Base-by-base conservation (phyloP, 2,888 invertebrate genomes). In the Halocaridina rubra region DNA sequence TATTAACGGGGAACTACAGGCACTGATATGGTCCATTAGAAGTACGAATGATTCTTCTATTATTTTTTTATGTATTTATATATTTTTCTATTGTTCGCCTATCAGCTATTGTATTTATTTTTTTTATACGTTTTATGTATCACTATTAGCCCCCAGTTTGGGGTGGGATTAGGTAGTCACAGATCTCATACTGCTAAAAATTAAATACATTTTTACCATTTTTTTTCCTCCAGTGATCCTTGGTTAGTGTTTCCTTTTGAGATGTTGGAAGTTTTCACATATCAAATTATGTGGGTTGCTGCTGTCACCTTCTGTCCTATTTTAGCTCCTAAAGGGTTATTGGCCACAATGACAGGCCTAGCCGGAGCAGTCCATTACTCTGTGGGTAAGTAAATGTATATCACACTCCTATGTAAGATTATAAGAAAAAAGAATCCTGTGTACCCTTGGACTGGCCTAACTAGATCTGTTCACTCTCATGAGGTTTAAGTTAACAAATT, bases 241-340 rank as follows among this genome's bases (percentile, higher is more conserved):
- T 96, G 96, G 95, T 95, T 95, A 95, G 95, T 95, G 90, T 96
- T 96, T 89, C 96, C 96, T 0, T 96, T 96, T 89, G 96, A 96
- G 91, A 95, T 95, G 0, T 94, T 96, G 93, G 96, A 96, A 91
- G 95, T 96, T 0, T 91, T 96, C 19, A 96, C 96, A 0, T 95
- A 96, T 30, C 96, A 96, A 90, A 91, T 97, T 88, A 96, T 97
- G 96, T 97, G 96, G 95, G 96, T 96, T 16, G 96, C 97, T 57
- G 96, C 96, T 0, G 95, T 96, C 5, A 96, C 96, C 0, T 96
- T 97, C 91, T 96, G 96, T 89, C 95, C 96, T n/a, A 93, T 95
- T 90, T 91, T 97, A 89, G 95, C 96, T 0, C 97, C 97, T 7
- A 64, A 71, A 5, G 72, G 74, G 10, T 71, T 87, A 46, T 91